These are phyloP conservation scores for Campopleginae sp. DNA, from an alignment of 2,888 invertebrate species.

Conservation along the genomic window DNA sequence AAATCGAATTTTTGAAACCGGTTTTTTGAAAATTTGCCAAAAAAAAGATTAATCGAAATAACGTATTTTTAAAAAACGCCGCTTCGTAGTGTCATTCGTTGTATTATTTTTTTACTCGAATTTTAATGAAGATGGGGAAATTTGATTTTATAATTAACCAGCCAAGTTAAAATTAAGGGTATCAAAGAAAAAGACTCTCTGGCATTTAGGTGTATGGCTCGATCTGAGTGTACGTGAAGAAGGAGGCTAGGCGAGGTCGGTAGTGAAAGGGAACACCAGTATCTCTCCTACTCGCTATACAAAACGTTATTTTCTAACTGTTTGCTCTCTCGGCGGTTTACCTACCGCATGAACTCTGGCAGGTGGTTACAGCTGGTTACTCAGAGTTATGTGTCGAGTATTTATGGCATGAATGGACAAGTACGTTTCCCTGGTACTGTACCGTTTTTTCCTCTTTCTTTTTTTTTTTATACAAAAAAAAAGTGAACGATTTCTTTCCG, in stretches of 20 bases:
- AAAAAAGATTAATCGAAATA: no score
- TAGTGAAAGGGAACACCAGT: constrained; percentile 77
- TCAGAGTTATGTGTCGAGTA: background rate
- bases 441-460: background rate
- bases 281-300: constrained; percentile 22
- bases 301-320: constrained; percentile 64
- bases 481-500: background rate
- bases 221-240: constrained; percentile 31
- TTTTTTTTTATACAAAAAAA: background rate
- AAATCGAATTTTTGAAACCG: no score
- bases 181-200: constrained; percentile 49
- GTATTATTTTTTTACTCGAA: background rate
- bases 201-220: constrained; percentile 67
- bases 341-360: constrained; percentile 45
- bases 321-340: constrained; percentile 38
- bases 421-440: background rate
- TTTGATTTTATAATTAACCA: background rate
- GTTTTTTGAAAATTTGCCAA: no score
- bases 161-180: constrained; percentile 1
- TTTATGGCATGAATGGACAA: background rate
- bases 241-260: constrained; percentile 74
- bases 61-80: no score
- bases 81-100: background rate
- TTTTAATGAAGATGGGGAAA: background rate
- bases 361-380: constrained; percentile 56